A percentile compares a stretch with the other conserved stretches of the same genome.
These are phyloP conservation scores for Stegana nigrithorax DNA, from an alignment of 2,888 invertebrate genomes.

Conservation along the genomic window DNA sequence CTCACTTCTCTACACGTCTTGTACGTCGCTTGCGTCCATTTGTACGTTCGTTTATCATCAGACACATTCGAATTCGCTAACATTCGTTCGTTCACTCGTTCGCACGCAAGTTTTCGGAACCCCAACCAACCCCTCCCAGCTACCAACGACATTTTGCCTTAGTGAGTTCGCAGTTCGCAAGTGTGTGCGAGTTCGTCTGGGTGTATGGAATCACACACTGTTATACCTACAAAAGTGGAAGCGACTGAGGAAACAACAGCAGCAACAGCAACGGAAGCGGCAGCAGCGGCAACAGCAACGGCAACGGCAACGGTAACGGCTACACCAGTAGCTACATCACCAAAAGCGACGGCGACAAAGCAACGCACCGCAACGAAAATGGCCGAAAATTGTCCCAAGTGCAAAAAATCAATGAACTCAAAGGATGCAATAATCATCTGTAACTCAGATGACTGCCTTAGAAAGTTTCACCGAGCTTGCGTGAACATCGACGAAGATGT, in stretches of 20 bases:
- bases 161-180: not conserved
- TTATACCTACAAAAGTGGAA: slow-evolving; percentile 35
- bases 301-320: not conserved
- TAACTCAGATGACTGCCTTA: slow-evolving; percentile 59
- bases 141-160: slow-evolving; percentile 29
- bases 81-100: slow-evolving; percentile 3
- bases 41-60: slow-evolving; percentile 14
- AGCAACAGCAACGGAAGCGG: slow-evolving; percentile 19
- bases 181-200: slow-evolving; percentile 24
- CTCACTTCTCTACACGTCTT: slow-evolving; percentile 44
- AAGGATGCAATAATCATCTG: slow-evolving; percentile 60
- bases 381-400: slow-evolving; percentile 64
- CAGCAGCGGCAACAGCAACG: slow-evolving; percentile 13
- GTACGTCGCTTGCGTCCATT: slow-evolving; percentile 3
- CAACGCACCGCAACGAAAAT: slow-evolving; percentile 42
- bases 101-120: not conserved
- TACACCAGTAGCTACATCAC: not conserved
- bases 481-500: slow-evolving; percentile 61
- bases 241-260: slow-evolving; percentile 13
- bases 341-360: slow-evolving; percentile 14
- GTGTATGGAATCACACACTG: slow-evolving; percentile 30
- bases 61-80: not conserved
- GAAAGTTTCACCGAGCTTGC: slow-evolving; percentile 61
- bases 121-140: not conserved
- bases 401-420: slow-evolving; percentile 61